phyloP scores from a whole-genome alignment of 2,888 invertebrate species.

The Phorcus lineatus region DNA sequence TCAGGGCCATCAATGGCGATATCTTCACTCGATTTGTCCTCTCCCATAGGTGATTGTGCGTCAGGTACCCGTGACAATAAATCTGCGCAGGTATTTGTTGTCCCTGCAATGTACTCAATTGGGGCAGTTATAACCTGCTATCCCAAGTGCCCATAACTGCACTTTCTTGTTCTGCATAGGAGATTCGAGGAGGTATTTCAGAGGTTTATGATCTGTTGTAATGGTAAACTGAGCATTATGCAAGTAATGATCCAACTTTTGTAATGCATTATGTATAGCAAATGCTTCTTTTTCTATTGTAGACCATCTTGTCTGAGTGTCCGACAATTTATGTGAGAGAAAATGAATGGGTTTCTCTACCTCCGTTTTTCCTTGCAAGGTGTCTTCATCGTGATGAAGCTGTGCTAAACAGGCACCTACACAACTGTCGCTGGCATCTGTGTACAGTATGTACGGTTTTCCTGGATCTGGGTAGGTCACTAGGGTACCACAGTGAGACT shows the following conservation, averaged over 20 bases:
- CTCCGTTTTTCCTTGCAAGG: no score
- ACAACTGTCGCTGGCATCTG: no score
- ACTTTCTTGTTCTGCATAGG: no score
- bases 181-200: constrained; percentile 6
- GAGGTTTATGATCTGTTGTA: constrained; percentile 14
- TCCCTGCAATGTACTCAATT: constrained; percentile 20
- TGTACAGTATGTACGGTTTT: no score
- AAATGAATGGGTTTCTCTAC: no score
- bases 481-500: not conserved
- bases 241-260: constrained; percentile 9
- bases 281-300: no score
- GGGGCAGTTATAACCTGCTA: constrained; percentile 7
- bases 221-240: constrained; percentile 1
- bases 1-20: not conserved
- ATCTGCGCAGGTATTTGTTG: no score
- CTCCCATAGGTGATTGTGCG: not conserved
- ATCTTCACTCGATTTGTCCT: not conserved
- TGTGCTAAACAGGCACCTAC: not conserved
- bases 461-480: not conserved
- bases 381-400: no score
- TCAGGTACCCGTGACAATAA: no score
- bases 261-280: not conserved
- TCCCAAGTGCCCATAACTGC: constrained; percentile 15
- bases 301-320: no score
- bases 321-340: no score